Conservation (phyloP, 2,797 vertebrate species). For the Enteromius anoplus region DNA sequence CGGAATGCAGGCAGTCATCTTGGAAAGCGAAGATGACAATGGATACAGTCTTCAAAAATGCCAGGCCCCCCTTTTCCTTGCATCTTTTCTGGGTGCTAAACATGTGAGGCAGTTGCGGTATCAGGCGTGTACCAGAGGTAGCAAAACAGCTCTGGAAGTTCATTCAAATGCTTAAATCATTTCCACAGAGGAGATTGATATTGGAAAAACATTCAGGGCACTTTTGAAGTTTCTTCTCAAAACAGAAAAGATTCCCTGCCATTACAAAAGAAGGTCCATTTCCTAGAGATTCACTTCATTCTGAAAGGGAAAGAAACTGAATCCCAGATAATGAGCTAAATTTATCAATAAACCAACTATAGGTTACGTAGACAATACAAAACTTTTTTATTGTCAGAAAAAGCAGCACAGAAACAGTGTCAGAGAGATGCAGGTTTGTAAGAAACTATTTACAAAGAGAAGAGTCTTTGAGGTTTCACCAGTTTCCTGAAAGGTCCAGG, state of each 20-base stretch:
- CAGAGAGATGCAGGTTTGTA: slow-evolving; percentile 39
- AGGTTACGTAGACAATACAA: slow-evolving; percentile 26
- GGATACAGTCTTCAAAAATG: slow-evolving; percentile 28
- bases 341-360: background rate
- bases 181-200: slow-evolving; percentile 49
- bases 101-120: slow-evolving; percentile 51
- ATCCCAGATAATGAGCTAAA: slow-evolving; percentile 6
- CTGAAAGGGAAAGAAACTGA: slow-evolving; percentile 35
- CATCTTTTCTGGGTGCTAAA: slow-evolving; percentile 21
- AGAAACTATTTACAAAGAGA: slow-evolving; percentile 45
- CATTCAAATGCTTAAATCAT: slow-evolving; percentile 56
- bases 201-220: slow-evolving; percentile 37
- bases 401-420: slow-evolving; percentile 50
- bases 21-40: slow-evolving; percentile 61
- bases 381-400: slow-evolving; percentile 32
- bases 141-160: slow-evolving; percentile 59
- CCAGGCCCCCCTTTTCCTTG: slow-evolving; percentile 7
- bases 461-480: slow-evolving; percentile 42
- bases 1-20: slow-evolving; percentile 63
- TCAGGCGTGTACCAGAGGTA: slow-evolving; percentile 65
- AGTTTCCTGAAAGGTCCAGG: slow-evolving; percentile 39
- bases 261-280: slow-evolving; percentile 45
- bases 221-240: slow-evolving; percentile 52
- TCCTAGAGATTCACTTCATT: slow-evolving; percentile 61
- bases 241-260: slow-evolving; percentile 50